Evolutionary conservation across 1,140 invertebrate species (phyloP), one percentile per base, ranked within the genome.

Genomic region (Drosophila pectinifera): DNA sequence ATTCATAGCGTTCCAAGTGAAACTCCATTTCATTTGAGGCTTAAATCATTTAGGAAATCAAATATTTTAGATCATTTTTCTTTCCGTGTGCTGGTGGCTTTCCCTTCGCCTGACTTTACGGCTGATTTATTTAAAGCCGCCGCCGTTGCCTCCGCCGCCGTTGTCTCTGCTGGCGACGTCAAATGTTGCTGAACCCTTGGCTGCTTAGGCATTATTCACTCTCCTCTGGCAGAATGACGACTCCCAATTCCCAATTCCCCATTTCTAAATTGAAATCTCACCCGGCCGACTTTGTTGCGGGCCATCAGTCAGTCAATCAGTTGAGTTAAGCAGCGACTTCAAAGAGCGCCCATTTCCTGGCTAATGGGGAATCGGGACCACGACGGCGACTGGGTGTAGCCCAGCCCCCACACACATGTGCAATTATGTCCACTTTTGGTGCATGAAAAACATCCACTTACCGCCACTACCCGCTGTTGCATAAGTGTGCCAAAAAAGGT

Each of bases 151-250:
- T 4, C 22, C 24, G 8, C 22, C 42, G 11, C 20, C 2, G 13
- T 46, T 26, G 45, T 26, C 45, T 16, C 13, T 22, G 56, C 54
- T 20, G 43, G 31, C 54, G n/a, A 45, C 70, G 48, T 73, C 58
- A 86, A 79, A 88, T 88, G 83, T 88, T 82, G 83, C 83, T 86
- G 84, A 88, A 83, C 84, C 82, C 74, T 83, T 78, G 83, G 48
- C 56, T 63, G 58, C 77, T 80, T 77, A 51, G 72, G 62, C 73
- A 67, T 67, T 59, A 85, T 69, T 75, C 69, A 61, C 45, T 85
- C 34, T 73, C 56, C 11, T 62, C 48, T 11, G 69, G 16, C 18
- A 49, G 54, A 55, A 56, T 31, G 61, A 56, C 39, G 38, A 28
- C 53, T 57, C n/a, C 46, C 57, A 43, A 67, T 45, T 34, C 51